Percentiles rank a stretch among this genome's conserved stretches.
phyloP scores from a whole-genome alignment of 2,797 vertebrate genomes.

The Scyliorhinus canicula region DNA sequence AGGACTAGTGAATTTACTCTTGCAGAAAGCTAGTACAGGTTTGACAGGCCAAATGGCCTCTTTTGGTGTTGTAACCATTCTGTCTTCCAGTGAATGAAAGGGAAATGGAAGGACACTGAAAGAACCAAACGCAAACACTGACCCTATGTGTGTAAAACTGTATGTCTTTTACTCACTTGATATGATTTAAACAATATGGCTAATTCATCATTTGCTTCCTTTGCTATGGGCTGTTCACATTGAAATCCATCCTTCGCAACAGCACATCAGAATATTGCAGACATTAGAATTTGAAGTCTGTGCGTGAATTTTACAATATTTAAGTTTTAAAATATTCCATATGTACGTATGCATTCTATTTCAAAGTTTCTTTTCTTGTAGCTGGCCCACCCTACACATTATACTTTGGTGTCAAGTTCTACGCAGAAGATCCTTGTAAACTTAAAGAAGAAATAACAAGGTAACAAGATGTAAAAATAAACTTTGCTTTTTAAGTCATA shows the following conservation, averaged over 20 bases:
- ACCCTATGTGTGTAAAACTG: neutral
- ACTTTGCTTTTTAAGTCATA: neutral
- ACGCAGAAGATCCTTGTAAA: slow-evolving; percentile 76
- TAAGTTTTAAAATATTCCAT: neutral
- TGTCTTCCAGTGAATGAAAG: too few species aligned
- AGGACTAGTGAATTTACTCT: too few species aligned
- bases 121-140: neutral
- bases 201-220: neutral
- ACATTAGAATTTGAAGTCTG: neutral
- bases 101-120: neutral
- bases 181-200: neutral
- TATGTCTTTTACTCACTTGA: neutral
- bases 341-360: neutral
- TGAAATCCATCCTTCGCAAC: neutral
- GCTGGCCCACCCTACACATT: slow-evolving; percentile 79
- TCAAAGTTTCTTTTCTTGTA: slow-evolving; percentile 48
- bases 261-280: neutral
- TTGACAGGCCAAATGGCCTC: too few species aligned
- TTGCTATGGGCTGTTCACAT: neutral
- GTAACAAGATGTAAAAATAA: slow-evolving; percentile 48
- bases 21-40: too few species aligned
- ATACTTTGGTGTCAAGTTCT: slow-evolving; percentile 84
- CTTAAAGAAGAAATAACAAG: slow-evolving; percentile 84
- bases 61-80: too few species aligned
- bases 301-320: slow-evolving; percentile 41